Evolutionary conservation across 1,140 invertebrate genomes (phyloP), one percentile per base, ranked within the genome.

Genomic region (Conopomorpha cramerella): DNA sequence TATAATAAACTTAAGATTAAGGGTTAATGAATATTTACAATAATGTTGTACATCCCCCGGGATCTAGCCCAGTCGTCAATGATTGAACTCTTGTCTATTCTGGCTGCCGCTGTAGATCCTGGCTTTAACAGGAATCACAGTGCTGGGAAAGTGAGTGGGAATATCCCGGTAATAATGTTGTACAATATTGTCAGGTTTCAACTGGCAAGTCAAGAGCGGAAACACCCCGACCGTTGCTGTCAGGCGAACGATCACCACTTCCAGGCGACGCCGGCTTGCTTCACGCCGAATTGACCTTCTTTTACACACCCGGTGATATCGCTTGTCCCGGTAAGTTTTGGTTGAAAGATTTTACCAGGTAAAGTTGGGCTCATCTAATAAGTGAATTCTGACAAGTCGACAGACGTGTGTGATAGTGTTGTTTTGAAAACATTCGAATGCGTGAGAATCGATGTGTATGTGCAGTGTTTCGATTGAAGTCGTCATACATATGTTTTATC

Each of bases 271-370:
- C 93, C 40, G 90, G 91, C 25, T 86, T 95, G 28, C 57, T 99
- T 18, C 96, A 99, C 77, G 86, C 95, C 2, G 96, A 99, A 62
- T 93, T 96, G 51, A 96, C 94, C 1, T 93, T 95, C 55, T 99
- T 96, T 77, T 99, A 96, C 70, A 98, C 97, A 80, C 94, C 95
- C 8, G 93, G 92, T 30, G 93, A 95, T 56, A 86, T 92, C 28
- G 87, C 89, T 45, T 96, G 95, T 82, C 95, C 95, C 71, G 80
- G 95, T 96, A 52, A 38, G 43, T 41, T 29, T 26, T 36, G n/a
- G n/a, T n/a, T n/a, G n/a, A n/a, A n/a, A n/a, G n/a, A n/a, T n/a
- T n/a, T n/a, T n/a, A n/a, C n/a, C n/a, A n/a, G n/a, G n/a, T n/a
- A n/a, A n/a, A n/a, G n/a, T n/a, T n/a, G n/a, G n/a, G n/a, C n/a